A percentile compares a stretch with the other conserved stretches of the same genome.
These are phyloP conservation scores for Dicranocentrus wangi DNA, from an alignment of 2,888 invertebrate genomes.

Conservation along the genomic window DNA sequence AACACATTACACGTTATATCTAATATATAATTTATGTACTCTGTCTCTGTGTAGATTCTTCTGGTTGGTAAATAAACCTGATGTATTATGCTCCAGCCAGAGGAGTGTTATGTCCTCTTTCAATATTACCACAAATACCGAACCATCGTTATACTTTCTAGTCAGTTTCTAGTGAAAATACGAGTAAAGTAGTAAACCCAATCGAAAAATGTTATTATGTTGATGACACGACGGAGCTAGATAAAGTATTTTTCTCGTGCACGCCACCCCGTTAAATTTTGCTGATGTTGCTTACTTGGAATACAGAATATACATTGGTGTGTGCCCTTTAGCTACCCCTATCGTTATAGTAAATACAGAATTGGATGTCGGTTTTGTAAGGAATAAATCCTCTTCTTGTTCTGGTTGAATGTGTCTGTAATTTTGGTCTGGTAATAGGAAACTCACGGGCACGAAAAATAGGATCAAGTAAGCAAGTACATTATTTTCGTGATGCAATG, in stretches of 20 bases:
- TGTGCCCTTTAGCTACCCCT: conserved; percentile 64
- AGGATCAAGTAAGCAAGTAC: conserved; percentile 64
- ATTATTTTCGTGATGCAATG: conserved; percentile 29
- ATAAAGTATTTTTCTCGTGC: too few species aligned
- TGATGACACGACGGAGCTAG: conserved; percentile 38
- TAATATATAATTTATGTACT: neutral
- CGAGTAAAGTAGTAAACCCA: neutral
- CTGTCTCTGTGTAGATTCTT: neutral
- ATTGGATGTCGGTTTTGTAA: conserved; percentile 46
- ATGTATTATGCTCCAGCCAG: too few species aligned
- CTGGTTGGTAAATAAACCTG: conserved; percentile 8
- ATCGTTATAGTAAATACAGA: conserved; percentile 57
- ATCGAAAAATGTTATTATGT: neutral
- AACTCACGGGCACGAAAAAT: conserved; percentile 72
- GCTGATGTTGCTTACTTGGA: neutral
- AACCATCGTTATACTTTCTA: too few species aligned
- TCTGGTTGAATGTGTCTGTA: conserved; percentile 73
- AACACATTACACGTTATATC: neutral
- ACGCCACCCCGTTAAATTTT: neutral
- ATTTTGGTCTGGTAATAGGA: conserved; percentile 72
- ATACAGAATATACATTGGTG: neutral
- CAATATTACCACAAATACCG: too few species aligned
- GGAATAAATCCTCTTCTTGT: conserved; percentile 69
- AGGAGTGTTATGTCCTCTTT: too few species aligned
- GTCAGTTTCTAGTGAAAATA: too few species aligned